Percentiles rank a stretch among this genome's conserved stretches.
Evolutionary conservation across 2,113 vertebrate species (phyloP).

Genomic region (Odocoileus hemionus): DNA sequence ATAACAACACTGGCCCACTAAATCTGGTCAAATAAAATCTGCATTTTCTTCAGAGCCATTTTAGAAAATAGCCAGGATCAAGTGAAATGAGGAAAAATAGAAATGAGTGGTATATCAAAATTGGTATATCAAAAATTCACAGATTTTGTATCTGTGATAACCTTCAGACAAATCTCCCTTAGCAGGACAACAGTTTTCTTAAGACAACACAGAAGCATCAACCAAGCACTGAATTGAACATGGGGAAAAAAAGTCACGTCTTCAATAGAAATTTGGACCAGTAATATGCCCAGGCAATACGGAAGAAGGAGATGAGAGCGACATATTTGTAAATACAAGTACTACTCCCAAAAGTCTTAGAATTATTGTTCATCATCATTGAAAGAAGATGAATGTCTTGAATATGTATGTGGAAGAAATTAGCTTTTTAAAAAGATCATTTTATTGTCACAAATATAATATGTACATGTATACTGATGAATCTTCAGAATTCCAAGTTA

Average conservation of each 20-base stretch:
- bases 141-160: not conserved
- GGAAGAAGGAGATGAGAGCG: not conserved
- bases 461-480: not conserved
- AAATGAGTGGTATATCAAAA: not conserved
- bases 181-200: not conserved
- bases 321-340: not conserved
- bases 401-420: not conserved
- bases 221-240: not conserved
- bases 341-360: not conserved
- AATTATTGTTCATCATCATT: not conserved
- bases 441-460: not conserved
- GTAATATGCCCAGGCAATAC: not conserved
- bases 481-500: not conserved
- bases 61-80: not conserved
- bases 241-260: not conserved
- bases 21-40: too few relatives aligned
- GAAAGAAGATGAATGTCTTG: not conserved
- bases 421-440: not conserved
- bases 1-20: not conserved
- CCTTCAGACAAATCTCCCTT: not conserved
- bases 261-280: not conserved
- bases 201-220: not conserved
- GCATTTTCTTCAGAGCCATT: not conserved
- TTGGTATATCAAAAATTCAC: not conserved
- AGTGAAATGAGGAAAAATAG: not conserved